A percentile compares a stretch with the other conserved stretches of the same genome.
These are phyloP conservation scores for Poeciliopsis retropinna DNA, from an alignment of 2,113 vertebrate genomes.

Conservation along the genomic window DNA sequence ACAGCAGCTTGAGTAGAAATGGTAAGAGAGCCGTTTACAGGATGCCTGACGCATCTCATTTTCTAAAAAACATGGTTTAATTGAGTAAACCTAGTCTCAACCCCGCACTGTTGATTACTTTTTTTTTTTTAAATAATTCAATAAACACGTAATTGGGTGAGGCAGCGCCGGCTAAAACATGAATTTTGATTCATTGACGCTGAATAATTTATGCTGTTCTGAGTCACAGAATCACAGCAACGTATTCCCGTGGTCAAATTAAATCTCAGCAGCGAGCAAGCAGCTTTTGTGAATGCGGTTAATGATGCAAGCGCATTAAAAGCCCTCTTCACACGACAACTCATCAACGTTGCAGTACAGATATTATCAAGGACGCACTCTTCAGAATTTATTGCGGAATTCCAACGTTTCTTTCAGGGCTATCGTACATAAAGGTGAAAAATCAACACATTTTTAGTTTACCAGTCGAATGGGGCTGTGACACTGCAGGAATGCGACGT, in stretches of 20 bases:
- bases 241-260: conserved; percentile 23
- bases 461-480: neutral
- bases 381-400: neutral
- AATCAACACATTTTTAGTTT: neutral
- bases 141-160: conserved; percentile 16
- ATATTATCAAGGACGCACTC: neutral
- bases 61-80: neutral
- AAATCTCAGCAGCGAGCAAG: conserved; percentile 14
- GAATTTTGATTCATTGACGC: conserved; percentile 11
- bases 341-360: neutral
- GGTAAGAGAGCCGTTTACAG: neutral
- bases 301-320: conserved; percentile 17
- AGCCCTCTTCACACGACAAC: conserved; percentile 8
- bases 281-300: conserved; percentile 22
- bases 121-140: conserved; percentile 21
- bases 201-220: conserved; percentile 34
- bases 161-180: conserved; percentile 19
- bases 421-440: neutral
- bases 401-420: neutral
- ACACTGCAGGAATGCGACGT: too few species aligned
- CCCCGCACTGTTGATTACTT: conserved; percentile 1
- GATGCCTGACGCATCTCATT: neutral
- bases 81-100: conserved; percentile 8
- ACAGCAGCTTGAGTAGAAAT: neutral
- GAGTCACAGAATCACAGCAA: conserved; percentile 13